Conservation (phyloP, 2,797 vertebrate genomes). For the Myotis findleyi region DNA sequence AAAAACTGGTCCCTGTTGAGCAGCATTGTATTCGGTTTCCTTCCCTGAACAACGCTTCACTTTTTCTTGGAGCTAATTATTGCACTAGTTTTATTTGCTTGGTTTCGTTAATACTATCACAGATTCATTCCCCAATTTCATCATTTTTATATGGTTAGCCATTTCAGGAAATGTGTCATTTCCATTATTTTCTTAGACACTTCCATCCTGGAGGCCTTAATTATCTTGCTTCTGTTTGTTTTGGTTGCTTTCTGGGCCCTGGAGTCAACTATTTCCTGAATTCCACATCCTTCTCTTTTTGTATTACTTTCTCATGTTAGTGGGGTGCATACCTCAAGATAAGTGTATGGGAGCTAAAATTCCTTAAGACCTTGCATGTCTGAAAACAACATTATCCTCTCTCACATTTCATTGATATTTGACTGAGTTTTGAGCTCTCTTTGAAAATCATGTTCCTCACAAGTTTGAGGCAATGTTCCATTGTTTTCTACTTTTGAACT, state of each 20-base stretch:
- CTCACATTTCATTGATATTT: neutral
- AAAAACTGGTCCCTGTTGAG: slow-evolving; percentile 6
- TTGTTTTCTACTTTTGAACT: slow-evolving; percentile 19
- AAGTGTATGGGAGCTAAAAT: neutral
- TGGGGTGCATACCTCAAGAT: neutral
- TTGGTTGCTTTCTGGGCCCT: neutral
- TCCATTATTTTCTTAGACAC: neutral
- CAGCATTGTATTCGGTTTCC: neutral
- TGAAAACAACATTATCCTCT: neutral
- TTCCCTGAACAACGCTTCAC: slow-evolving; percentile 6
- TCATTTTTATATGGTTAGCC: neutral
- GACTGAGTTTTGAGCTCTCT: neutral
- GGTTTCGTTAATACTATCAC: neutral
- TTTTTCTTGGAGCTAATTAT: slow-evolving; percentile 52
- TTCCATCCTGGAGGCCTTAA: neutral
- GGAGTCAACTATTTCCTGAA: neutral
- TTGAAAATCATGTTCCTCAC: slow-evolving; percentile 9
- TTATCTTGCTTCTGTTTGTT: neutral
- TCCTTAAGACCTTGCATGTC: neutral
- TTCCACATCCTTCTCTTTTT: neutral
- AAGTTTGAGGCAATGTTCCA: neutral
- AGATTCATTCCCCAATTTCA: neutral
- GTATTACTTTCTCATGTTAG: neutral
- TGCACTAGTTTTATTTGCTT: neutral
- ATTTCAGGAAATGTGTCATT: neutral